phyloP scores from a whole-genome alignment of 1,140 invertebrate species.

The Macrobrachium nipponense region DNA sequence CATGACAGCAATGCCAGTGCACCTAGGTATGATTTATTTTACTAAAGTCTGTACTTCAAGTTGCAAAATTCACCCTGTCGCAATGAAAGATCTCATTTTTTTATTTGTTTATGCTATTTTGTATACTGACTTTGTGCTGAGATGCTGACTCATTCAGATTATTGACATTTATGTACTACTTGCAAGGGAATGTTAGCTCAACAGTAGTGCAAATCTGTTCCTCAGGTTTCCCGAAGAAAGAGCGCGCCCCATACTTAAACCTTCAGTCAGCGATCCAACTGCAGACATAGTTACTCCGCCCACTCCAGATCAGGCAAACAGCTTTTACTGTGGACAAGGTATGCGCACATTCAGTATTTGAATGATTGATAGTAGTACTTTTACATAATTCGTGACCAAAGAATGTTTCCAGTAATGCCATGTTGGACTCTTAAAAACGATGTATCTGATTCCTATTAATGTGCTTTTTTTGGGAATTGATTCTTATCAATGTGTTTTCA shows the following conservation, averaged over 20 bases:
- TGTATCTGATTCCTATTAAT: too few species aligned
- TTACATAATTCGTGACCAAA: neutral
- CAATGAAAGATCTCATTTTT: too few species aligned
- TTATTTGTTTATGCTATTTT: too few species aligned
- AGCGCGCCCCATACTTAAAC: slow-evolving; percentile 29
- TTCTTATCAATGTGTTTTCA: too few species aligned
- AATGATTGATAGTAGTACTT: neutral
- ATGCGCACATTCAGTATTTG: neutral
- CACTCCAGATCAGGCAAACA: slow-evolving; percentile 47
- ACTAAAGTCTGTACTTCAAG: too few species aligned
- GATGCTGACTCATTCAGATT: too few species aligned
- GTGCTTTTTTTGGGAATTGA: too few species aligned
- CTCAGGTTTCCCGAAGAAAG: slow-evolving; percentile 33
- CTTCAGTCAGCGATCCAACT: slow-evolving; percentile 50
- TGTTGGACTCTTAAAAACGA: too few species aligned
- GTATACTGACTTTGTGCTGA: too few species aligned
- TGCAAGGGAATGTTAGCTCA: neutral
- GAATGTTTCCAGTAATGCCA: neutral
- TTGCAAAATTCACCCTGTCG: too few species aligned
- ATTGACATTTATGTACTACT: too few species aligned
- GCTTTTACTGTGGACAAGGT: slow-evolving; percentile 56
- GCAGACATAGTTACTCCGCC: slow-evolving; percentile 46
- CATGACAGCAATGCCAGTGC: slow-evolving; percentile 10
- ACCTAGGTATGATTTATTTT: too few species aligned
- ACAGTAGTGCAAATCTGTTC: neutral